Conservation (phyloP, 2,797 vertebrate genomes). For the Arrhamphus sclerolepis region DNA sequence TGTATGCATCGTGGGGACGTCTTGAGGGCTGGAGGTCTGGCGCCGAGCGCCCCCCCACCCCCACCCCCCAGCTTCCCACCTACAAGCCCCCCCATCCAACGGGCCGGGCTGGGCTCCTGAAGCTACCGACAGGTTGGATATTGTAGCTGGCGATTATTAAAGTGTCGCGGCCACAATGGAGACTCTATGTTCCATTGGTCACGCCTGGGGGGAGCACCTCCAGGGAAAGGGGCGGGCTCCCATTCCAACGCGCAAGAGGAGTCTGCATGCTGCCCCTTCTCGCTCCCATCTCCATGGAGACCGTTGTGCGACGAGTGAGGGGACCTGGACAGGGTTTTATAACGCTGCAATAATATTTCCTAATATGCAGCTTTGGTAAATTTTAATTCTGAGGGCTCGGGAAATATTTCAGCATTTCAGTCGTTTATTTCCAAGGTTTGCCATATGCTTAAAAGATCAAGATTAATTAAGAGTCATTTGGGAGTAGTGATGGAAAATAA, state of each 20-base stretch:
- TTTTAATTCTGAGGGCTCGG: background rate
- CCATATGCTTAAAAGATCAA: too few species aligned
- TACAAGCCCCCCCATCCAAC: slow-evolving; percentile 79
- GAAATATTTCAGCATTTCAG: background rate
- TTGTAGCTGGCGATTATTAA: slow-evolving; percentile 99
- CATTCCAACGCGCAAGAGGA: slow-evolving; percentile 85
- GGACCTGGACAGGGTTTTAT: slow-evolving; percentile 30
- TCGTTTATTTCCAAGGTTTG: too few species aligned
- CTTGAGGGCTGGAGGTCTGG: slow-evolving; percentile 78
- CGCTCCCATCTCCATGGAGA: slow-evolving; percentile 91
- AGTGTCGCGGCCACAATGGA: slow-evolving; percentile 95
- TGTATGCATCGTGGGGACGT: slow-evolving; percentile 80
- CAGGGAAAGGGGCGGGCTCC: slow-evolving; percentile 86
- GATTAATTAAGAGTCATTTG: too few species aligned
- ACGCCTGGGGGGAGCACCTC: slow-evolving; percentile 92
- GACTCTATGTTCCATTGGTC: slow-evolving; percentile 99
- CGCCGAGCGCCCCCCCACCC: slow-evolving; percentile 83
- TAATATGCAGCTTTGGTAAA: background rate
- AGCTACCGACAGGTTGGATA: slow-evolving; percentile 99
- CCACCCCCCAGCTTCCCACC: too few species aligned
- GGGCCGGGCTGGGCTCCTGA: slow-evolving; percentile 89
- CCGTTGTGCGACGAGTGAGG: slow-evolving; percentile 70
- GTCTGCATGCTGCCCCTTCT: slow-evolving; percentile 92
- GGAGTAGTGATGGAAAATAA: too few species aligned
- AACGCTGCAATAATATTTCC: slow-evolving; percentile 3